Percentiles rank a stretch among this genome's conserved stretches.
Evolutionary conservation across 2,113 vertebrate species (phyloP).

Genomic region (Cyanoliseus patagonus): DNA sequence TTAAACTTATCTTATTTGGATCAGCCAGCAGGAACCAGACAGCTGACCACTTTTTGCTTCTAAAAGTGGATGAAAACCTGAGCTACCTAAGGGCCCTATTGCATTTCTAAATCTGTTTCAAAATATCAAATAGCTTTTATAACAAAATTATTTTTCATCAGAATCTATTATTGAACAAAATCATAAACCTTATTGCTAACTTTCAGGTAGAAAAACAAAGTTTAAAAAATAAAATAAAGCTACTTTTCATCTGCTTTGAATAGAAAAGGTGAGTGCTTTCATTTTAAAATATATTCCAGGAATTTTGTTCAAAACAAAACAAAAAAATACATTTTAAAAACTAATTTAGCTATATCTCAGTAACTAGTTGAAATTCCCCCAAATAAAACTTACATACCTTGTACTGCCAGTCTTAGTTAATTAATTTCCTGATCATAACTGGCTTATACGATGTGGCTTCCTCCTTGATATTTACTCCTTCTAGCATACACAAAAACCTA

Average conservation of each 20-base stretch:
- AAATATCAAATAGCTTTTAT: background rate
- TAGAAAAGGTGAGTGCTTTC: background rate
- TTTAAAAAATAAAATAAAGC: background rate
- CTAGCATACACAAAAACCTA: fast-evolving
- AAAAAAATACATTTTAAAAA: background rate
- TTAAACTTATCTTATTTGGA: background rate
- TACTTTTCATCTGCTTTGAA: background rate
- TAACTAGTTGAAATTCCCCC: background rate
- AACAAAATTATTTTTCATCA: background rate
- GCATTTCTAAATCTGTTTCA: background rate
- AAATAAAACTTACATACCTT: background rate
- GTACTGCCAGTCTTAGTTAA: background rate
- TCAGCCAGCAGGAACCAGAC: background rate
- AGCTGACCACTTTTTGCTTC: background rate
- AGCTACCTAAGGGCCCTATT: background rate
- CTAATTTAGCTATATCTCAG: background rate
- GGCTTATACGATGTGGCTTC: background rate
- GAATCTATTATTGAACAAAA: background rate
- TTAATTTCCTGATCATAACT: background rate
- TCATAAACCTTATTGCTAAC: fast-evolving
- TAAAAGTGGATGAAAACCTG: background rate
- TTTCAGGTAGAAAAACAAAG: background rate
- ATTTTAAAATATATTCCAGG: background rate
- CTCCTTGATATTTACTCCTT: background rate
- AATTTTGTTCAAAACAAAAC: background rate